Evolutionary conservation across 2,113 vertebrate genomes (phyloP).

Genomic region (Hypomesus transpacificus): DNA sequence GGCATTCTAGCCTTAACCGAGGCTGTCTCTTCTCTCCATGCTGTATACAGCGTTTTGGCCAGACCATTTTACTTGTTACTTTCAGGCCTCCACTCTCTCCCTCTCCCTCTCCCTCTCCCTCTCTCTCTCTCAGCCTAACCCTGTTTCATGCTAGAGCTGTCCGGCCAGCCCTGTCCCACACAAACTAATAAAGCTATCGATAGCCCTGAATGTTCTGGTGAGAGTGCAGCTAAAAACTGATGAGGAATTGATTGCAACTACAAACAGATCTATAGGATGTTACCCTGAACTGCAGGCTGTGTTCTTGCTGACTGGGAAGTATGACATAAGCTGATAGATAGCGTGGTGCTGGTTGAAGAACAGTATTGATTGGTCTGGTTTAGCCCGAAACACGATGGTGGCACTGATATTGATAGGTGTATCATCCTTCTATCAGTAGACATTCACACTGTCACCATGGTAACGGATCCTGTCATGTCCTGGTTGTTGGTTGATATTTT

Average conservation of each 20-base stretch:
- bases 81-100: too few species aligned
- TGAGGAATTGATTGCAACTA: background rate
- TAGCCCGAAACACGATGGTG: background rate
- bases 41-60: too few species aligned
- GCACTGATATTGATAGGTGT: background rate
- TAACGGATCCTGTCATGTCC: too few species aligned
- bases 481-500: too few species aligned
- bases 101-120: too few species aligned
- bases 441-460: background rate
- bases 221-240: background rate
- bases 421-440: background rate
- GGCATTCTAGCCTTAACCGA: too few species aligned
- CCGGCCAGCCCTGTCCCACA: background rate
- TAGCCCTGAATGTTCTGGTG: background rate
- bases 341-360: background rate
- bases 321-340: background rate
- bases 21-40: too few species aligned
- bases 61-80: too few species aligned
- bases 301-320: background rate
- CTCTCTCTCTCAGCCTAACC: background rate
- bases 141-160: background rate
- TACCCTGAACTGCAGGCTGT: background rate
- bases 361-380: constrained; percentile 8
- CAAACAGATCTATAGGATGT: background rate
- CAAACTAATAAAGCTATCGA: background rate